Base-by-base conservation (phyloP, 2,113 vertebrate genomes). In the Pampusana beccarii region DNA sequence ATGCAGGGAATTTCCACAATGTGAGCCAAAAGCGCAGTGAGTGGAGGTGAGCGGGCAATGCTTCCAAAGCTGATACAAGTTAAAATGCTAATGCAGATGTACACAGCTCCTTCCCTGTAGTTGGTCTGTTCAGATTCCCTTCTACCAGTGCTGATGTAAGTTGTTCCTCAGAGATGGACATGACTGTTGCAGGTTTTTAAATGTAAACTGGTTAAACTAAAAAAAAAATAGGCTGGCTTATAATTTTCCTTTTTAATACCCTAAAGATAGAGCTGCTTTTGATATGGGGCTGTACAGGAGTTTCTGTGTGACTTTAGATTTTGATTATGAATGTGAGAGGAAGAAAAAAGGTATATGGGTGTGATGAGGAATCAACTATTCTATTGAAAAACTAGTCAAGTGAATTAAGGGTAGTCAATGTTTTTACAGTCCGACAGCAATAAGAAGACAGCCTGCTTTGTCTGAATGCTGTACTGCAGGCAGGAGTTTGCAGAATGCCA, bases 101-200 rank as follows among this genome's bases (percentile, higher is more conserved):
- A 14, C 0, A 2, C 4, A 53, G 16, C 15, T 46, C 0, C 0
- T 60, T 51, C 13, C 17, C 6, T 72, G 6, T 17, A 5, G 9
- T 29, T 44, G 19, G 11, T 62, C 18, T 92, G 34, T 44, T 75
- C 1, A 1, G 67, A 3, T 14, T 88, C 20, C 11, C 6, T 46
- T 79, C 42, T 5, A 16, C 12, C 5, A 17, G 28, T 61, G 40
- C 31, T 16, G 16, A 3, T 53, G 4, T 12, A 61, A 69, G 9
- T 19, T 94, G 9, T 70, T 88, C 23, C 38, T 61, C 16, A 11
- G 67, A 61, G 4, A 5, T 19, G 6, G 0, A 25, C 0, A 0
- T 57, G 40, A 17, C 10, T 19, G 3, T 44, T 79, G 29, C 2
- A 10, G 6, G 3, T 33, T 86, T 88, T 80, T 36, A 31, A 50